Base-by-base conservation (phyloP, 2,888 invertebrate species). In the Xanthia icteritia region DNA sequence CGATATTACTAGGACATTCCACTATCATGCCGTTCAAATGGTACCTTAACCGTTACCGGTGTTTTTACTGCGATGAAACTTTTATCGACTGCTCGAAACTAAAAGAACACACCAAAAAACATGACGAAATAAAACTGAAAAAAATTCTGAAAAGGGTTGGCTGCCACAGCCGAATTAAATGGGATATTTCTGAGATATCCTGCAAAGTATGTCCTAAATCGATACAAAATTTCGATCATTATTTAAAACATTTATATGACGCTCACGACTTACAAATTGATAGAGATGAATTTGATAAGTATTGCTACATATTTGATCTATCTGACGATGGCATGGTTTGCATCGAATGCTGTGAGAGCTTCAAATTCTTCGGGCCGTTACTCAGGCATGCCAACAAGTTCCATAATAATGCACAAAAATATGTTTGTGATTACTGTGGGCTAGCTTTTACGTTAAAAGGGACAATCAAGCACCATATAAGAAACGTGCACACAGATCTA, bases 351-450 rank as follows among this genome's bases (percentile, higher is more conserved):
- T 88, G 87, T 0, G 84, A 90, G 27, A 83, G 73, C 5, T 94
- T 92, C 65, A 83, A 88, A 48, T 93, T 92, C 63, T 94, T 93
- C 66, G 91, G 91, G 0, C 88, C 92, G 0, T 79, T 94, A 1
- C 64, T 93, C 0, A 84, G 88, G 0, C 93, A 94, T 45, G 88
- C 89, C 0, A 90, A 93, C 65, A 91, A 91, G 71, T 89, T 83
- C 39, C 93, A 93, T 58, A 89, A 83, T 1, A 90, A 89, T 31
- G 79, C 86, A 0, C 88, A 86, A 5, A 83, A 86, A 54, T 92
- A 89, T 61, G 60, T 93, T 0, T 93, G 93, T 73, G 94, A 93
- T 39, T 77, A 89, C 0, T 93, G 93, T 54, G 94, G 92, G 0
- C 83, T 91, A 48, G 89, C 89, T 2, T 94, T 92, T 65, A 83